These are phyloP conservation scores for Scaptomyza tumidula DNA, from an alignment of 2,888 invertebrate genomes.

Conservation along the genomic window DNA sequence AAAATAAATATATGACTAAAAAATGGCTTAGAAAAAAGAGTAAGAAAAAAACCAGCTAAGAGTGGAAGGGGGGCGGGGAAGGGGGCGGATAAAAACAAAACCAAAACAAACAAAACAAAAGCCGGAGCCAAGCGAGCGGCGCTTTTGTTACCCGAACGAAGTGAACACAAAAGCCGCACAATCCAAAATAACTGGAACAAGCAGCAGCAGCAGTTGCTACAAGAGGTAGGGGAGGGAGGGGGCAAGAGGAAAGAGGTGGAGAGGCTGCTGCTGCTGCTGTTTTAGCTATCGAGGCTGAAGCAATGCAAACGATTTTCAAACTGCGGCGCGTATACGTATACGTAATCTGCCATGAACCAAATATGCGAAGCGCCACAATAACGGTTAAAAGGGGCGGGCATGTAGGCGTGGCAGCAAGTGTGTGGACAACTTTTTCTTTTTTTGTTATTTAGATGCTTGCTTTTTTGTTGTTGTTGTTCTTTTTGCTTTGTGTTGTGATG, in stretches of 20 bases:
- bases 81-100: slow-evolving; percentile 6
- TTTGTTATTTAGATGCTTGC: neutral
- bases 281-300: slow-evolving; percentile 38
- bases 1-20: slow-evolving; percentile 15
- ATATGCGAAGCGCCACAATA: slow-evolving; percentile 64
- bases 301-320: slow-evolving; percentile 75
- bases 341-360: slow-evolving; percentile 78
- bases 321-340: slow-evolving; percentile 77
- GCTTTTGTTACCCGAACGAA: slow-evolving; percentile 70
- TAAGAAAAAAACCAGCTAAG: slow-evolving; percentile 23
- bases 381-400: slow-evolving; percentile 35
- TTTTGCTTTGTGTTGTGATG: slow-evolving; percentile 26
- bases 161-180: slow-evolving; percentile 67
- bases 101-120: slow-evolving; percentile 52
- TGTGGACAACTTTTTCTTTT: neutral
- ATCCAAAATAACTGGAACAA: slow-evolving; percentile 67
- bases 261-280: slow-evolving; percentile 10
- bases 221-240: neutral
- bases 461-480: slow-evolving; percentile 4
- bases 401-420: slow-evolving; percentile 12
- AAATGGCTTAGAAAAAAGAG: slow-evolving; percentile 23
- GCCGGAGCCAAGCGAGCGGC: slow-evolving; percentile 53
- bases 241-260: neutral
- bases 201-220: slow-evolving; percentile 33
- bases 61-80: neutral